Base-by-base conservation (phyloP, 2,797 vertebrate species). In the Lagodon rhomboides region DNA sequence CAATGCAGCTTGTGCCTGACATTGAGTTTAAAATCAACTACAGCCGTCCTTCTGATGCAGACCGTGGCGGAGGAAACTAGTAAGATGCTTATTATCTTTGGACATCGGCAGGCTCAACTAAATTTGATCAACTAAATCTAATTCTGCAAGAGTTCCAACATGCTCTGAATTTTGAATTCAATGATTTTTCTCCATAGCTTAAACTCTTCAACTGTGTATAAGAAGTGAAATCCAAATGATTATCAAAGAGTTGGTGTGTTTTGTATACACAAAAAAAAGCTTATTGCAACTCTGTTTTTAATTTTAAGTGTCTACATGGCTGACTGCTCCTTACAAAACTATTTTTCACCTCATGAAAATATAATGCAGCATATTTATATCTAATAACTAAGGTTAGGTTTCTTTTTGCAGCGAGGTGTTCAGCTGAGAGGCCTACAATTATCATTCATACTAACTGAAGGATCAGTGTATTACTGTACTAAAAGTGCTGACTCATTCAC, bases 1-100 rank as follows among this genome's bases (percentile, higher is more conserved):
- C 98, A 78, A 99, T 99, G 98, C 98, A 99, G 86, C 96, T 99
- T 70, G 98, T 98, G 73, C 98, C 98, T 82, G 98, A 99, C 92
- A 99, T 99, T 77, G 98, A 99, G 91, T 99, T 97, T 93, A 98
- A 96, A 95, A 98, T 99, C 93, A 97, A 96, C 93, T 99, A 99
- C 91, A 96, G 95, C 83, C 95, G 96, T 85, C 96, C 96, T 86
- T 94, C 97, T 82, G 98, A 99, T 68, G 89, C 95, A 60, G 97
- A 98, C 65, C 93, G 93, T 88, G 95, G 85, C 89, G 97, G 95
- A 88, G 96, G 95, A 90, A 96, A 92, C 89, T 97, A 96, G 98
- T 99, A 93, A 95, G 97, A 56, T 46, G 44, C 22, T 44, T 51
- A 50, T 63, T 46, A 30, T 46, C 59, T 63, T 50, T 20, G 3